Conservation (phyloP, 2,888 invertebrate genomes). For the Erebia aethiops region DNA sequence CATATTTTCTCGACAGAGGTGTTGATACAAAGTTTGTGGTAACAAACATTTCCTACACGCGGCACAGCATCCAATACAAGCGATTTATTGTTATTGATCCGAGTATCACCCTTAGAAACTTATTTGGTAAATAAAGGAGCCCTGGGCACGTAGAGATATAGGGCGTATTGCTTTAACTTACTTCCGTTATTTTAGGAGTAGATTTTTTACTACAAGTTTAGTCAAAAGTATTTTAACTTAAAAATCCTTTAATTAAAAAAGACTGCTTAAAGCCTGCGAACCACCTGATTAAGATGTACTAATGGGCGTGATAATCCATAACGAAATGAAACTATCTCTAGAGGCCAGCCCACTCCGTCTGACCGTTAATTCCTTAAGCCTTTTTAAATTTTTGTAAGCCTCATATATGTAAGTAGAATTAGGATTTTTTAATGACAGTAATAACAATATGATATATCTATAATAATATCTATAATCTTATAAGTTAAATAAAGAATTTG, state of each 20-base stretch:
- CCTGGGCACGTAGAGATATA: constrained; percentile 1
- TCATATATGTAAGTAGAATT: not conserved
- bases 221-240: not conserved
- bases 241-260: too few species aligned
- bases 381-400: not conserved
- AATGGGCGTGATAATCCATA: constrained; percentile 1
- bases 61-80: constrained; percentile 62
- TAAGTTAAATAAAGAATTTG: too few species aligned
- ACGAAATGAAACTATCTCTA: not conserved
- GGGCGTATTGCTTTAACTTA: not conserved
- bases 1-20: constrained; percentile 29
- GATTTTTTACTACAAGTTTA: not conserved
- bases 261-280: too few species aligned
- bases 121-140: constrained; percentile 48
- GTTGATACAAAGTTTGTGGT: constrained; percentile 65
- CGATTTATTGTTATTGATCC: constrained; percentile 76
- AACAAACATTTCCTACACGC: constrained; percentile 70
- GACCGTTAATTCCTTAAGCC: not conserved
- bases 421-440: too few species aligned
- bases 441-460: too few species aligned
- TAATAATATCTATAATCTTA: too few species aligned
- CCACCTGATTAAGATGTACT: not conserved
- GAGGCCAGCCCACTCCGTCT: constrained; percentile 1
- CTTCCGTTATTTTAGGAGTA: too few species aligned
- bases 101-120: constrained; percentile 57